Conservation (phyloP, 1,140 invertebrate genomes). For the Linepithema humile region DNA sequence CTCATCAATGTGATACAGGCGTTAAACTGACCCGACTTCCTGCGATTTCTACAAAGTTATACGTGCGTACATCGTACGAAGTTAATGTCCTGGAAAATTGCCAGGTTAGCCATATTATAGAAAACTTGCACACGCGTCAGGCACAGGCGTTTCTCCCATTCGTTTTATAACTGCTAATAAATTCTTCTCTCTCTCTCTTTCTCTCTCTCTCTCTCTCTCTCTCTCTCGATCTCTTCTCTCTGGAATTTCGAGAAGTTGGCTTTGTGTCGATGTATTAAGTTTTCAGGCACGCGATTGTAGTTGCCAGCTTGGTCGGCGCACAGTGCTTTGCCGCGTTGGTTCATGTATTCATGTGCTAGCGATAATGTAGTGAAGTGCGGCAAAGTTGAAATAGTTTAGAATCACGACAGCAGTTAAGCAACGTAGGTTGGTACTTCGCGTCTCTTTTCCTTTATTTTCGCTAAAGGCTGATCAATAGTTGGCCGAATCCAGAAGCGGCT, state of each 20-base stretch:
- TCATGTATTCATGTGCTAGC: neutral
- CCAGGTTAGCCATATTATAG: slow-evolving; percentile 63
- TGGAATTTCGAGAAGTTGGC: slow-evolving; percentile 26
- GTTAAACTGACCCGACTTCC: slow-evolving; percentile 73
- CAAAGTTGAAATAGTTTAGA: slow-evolving; percentile 11
- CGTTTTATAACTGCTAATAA: slow-evolving; percentile 21
- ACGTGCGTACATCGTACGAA: slow-evolving; percentile 60
- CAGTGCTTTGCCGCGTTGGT: neutral
- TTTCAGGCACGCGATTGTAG: slow-evolving; percentile 48
- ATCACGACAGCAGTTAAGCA: neutral
- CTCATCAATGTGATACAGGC: slow-evolving; percentile 50
- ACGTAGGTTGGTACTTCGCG: neutral
- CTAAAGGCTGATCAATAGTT: neutral
- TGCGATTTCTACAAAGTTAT: slow-evolving; percentile 51
- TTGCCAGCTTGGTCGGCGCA: slow-evolving; percentile 5
- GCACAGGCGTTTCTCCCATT: neutral
- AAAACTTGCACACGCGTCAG: neutral
- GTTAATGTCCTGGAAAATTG: slow-evolving; percentile 80
- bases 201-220: neutral
- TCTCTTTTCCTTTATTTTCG: neutral
- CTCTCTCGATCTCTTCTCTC: neutral
- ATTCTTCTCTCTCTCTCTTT: slow-evolving; percentile 3
- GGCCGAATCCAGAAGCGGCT: neutral
- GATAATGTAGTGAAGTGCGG: neutral
- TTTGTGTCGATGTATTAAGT: slow-evolving; percentile 58